phyloP scores from a whole-genome alignment of 2,888 invertebrate genomes.

The Herminia tarsipennalis region DNA sequence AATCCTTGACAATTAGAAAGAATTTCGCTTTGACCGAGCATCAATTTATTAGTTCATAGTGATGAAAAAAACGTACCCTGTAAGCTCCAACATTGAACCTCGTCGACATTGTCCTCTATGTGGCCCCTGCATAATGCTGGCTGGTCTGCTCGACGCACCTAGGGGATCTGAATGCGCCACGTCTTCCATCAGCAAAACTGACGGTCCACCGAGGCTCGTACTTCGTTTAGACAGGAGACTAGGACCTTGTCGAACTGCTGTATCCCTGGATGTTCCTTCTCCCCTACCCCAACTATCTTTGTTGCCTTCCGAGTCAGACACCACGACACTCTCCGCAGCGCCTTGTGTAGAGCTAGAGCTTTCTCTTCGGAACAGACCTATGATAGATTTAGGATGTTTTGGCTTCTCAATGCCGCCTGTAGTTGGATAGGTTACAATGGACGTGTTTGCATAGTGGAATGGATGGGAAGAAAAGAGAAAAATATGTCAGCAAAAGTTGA shows the following conservation, averaged over 20 bases:
- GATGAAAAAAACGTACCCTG: slow-evolving; percentile 85
- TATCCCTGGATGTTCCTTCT: slow-evolving; percentile 74
- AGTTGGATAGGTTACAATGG: slow-evolving; percentile 49
- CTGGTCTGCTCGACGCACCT: slow-evolving; percentile 86
- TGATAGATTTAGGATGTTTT: slow-evolving; percentile 93
- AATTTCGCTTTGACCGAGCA: too few relatives aligned
- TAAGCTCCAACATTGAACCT: slow-evolving; percentile 93
- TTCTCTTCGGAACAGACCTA: slow-evolving; percentile 94
- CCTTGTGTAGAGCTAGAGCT: slow-evolving; percentile 90
- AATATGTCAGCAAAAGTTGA: slow-evolving; percentile 60
- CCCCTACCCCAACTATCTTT: slow-evolving; percentile 72
- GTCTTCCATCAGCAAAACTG: slow-evolving; percentile 87
- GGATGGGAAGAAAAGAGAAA: slow-evolving; percentile 61
- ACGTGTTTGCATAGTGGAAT: slow-evolving; percentile 49
- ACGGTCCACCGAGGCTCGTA: slow-evolving; percentile 78
- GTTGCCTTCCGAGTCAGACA: slow-evolving; percentile 85
- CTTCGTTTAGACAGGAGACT: slow-evolving; percentile 76
- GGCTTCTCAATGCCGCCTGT: slow-evolving; percentile 95
- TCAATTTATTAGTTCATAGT: too few relatives aligned
- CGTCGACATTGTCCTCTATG: slow-evolving; percentile 89
- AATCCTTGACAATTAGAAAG: too few relatives aligned
- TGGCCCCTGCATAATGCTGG: slow-evolving; percentile 85
- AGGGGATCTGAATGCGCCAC: slow-evolving; percentile 86
- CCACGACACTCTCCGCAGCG: slow-evolving; percentile 76
- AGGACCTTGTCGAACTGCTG: slow-evolving; percentile 69